Evolutionary conservation across 2,113 vertebrate genomes (phyloP).

Genomic region (Apeltes quadracus): DNA sequence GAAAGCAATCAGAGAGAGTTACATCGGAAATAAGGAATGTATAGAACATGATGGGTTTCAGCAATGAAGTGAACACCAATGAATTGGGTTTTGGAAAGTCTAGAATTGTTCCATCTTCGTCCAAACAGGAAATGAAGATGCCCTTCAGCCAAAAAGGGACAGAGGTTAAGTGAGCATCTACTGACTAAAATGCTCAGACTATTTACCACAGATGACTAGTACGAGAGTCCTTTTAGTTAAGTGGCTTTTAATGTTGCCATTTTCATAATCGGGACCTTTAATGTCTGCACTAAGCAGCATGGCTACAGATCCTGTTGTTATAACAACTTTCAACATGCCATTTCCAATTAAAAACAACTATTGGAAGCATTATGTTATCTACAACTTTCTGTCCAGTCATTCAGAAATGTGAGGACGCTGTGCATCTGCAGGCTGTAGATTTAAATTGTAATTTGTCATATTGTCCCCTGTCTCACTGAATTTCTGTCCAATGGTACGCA

Average conservation of each 20-base stretch:
- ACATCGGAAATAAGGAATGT: not conserved
- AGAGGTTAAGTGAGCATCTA: not conserved
- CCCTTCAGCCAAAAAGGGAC: not conserved
- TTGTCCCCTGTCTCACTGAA: too few species aligned
- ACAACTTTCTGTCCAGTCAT: not conserved
- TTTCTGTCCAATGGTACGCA: too few species aligned
- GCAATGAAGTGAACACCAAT: not conserved
- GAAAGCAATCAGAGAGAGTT: not conserved
- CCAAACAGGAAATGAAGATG: not conserved
- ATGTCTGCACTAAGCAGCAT: slow-evolving; percentile 1
- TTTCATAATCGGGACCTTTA: not conserved
- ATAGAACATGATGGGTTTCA: not conserved
- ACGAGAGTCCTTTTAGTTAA: not conserved
- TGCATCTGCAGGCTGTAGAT: not conserved
- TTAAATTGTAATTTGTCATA: too few species aligned
- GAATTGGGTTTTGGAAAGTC: not conserved
- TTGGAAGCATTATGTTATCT: not conserved
- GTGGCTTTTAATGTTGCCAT: not conserved
- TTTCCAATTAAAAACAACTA: not conserved
- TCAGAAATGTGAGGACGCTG: not conserved
- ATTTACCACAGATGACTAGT: not conserved
- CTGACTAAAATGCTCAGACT: not conserved
- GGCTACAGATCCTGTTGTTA: too few species aligned
- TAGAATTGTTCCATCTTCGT: not conserved
- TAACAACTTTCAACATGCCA: too few species aligned